Percentiles rank a stretch among this genome's conserved stretches.
phyloP scores from a whole-genome alignment of 2,888 invertebrate genomes.

The Lissonota sp. region DNA sequence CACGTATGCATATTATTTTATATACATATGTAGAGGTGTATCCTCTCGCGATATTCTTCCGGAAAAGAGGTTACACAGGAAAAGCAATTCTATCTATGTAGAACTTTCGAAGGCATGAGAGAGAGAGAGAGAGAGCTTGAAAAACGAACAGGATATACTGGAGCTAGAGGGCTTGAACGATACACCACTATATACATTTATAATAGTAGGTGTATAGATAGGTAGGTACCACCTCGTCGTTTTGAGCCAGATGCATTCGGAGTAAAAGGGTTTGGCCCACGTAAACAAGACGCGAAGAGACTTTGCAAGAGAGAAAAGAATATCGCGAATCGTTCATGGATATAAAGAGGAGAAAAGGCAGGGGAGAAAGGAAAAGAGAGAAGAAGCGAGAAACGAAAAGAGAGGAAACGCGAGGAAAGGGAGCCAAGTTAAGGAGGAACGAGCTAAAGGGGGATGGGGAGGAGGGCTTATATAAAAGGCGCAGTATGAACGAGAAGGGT shows the following conservation, averaged over 20 bases:
- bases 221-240: conserved; percentile 50
- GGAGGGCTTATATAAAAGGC: conserved; percentile 3
- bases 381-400: conserved; percentile 16
- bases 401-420: conserved; percentile 40
- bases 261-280: conserved; percentile 62
- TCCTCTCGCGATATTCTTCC: conserved; percentile 46
- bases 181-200: background rate
- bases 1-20: background rate
- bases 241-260: conserved; percentile 62
- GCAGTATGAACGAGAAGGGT: conserved; percentile 55
- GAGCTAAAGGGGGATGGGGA: background rate
- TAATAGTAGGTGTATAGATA: conserved; percentile 7
- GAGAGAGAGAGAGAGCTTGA: conserved; percentile 8
- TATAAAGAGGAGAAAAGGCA: background rate
- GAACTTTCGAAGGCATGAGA: conserved; percentile 18
- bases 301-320: conserved; percentile 33
- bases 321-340: background rate
- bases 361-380: conserved; percentile 3
- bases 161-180: conserved; percentile 46
- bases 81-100: conserved; percentile 54
- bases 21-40: conserved; percentile 23
- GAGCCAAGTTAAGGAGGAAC: conserved; percentile 48
- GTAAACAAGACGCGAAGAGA: conserved; percentile 58
- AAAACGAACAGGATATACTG: conserved; percentile 16
- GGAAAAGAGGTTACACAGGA: conserved; percentile 51